phyloP scores from a whole-genome alignment of 2,888 invertebrate species.

The Eupeodes luniger region DNA sequence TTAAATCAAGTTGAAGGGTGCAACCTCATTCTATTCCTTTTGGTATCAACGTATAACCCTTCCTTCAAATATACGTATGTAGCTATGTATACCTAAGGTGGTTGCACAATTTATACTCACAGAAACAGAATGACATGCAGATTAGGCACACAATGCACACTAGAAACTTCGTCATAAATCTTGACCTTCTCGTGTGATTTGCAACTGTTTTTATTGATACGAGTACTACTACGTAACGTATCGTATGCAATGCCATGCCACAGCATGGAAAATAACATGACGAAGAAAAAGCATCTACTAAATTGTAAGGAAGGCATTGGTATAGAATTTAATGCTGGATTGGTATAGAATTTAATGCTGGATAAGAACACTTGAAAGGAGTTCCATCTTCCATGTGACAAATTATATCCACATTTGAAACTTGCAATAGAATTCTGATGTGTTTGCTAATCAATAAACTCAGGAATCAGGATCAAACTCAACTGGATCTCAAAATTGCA shows the following conservation, averaged over 20 bases:
- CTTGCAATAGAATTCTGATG: conserved; percentile 32
- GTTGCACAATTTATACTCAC: conserved; percentile 61
- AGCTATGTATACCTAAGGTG: not conserved
- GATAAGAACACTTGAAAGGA: conserved; percentile 30
- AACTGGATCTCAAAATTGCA: conserved; percentile 58
- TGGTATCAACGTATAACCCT: conserved; percentile 14
- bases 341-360: not conserved
- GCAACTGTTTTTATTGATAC: conserved; percentile 73
- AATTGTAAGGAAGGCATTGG: conserved; percentile 22
- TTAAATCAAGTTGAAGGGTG: conserved; percentile 73
- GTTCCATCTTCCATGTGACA: conserved; percentile 60
- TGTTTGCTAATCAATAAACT: conserved; percentile 63
- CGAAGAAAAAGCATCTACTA: not conserved
- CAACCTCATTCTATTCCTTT: conserved; percentile 18
- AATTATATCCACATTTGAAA: conserved; percentile 40
- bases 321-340: not conserved
- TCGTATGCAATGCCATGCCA: not conserved
- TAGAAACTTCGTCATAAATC: conserved; percentile 70
- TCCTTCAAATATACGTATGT: not conserved
- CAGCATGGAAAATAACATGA: not conserved
- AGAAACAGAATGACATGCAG: conserved; percentile 73
- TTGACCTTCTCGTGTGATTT: conserved; percentile 73
- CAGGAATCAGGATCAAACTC: conserved; percentile 48
- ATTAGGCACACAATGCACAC: conserved; percentile 73
- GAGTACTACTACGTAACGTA: too few relatives aligned